These are phyloP conservation scores for Alces alces DNA, from an alignment of 2,113 vertebrate species.

Conservation along the genomic window DNA sequence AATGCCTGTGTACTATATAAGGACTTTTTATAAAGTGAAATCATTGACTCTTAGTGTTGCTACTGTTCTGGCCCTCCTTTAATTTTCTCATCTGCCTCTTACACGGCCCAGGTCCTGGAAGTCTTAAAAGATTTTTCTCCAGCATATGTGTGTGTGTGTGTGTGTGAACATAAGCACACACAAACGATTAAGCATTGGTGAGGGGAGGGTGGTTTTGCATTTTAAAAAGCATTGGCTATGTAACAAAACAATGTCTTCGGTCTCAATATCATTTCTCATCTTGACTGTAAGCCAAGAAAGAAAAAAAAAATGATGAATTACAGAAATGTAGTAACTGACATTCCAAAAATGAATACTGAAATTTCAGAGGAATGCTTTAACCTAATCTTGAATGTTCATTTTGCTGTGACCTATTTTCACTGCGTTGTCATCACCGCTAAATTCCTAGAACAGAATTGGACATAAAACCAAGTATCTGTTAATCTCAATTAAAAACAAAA, in stretches of 20 bases:
- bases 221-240: conserved; percentile 49
- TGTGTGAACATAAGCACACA: background rate
- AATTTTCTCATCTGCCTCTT: background rate
- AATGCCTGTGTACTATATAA: background rate
- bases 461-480: conserved; percentile 39
- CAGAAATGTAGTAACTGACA: background rate
- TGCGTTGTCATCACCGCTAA: conserved; percentile 50
- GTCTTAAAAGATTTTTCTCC: background rate
- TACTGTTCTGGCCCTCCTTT: background rate
- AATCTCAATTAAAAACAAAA: conserved; percentile 54
- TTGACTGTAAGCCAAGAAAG: conserved; percentile 36
- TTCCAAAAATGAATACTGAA: background rate
- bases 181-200: background rate
- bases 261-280: conserved; percentile 47
- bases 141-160: background rate
- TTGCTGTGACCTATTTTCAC: conserved; percentile 50
- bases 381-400: conserved; percentile 13
- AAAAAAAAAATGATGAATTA: conserved; percentile 43
- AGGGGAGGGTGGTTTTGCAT: background rate
- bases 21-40: background rate
- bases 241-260: conserved; percentile 33
- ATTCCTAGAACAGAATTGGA: background rate
- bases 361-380: conserved; percentile 20
- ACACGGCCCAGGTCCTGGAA: background rate
- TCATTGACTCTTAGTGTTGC: background rate